Evolutionary conservation across 2,113 vertebrate species (phyloP).

Genomic region (Hippocampus mohnikei): DNA sequence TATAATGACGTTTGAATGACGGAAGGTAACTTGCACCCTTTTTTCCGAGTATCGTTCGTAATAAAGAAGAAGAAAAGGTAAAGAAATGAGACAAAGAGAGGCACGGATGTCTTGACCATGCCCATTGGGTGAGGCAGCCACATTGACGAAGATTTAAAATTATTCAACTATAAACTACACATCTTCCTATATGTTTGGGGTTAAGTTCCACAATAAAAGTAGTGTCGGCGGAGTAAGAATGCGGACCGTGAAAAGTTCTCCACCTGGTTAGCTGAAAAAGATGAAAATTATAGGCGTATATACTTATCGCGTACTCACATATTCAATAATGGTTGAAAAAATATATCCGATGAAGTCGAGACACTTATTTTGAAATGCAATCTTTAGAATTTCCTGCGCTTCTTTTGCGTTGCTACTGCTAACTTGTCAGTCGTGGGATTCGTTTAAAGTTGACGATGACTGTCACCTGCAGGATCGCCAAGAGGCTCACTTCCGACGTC

Average conservation of each 20-base stretch:
- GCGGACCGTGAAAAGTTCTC: neutral
- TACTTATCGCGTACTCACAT: neutral
- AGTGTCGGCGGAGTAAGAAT: neutral
- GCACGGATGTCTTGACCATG: conserved; percentile 53
- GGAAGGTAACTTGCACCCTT: neutral
- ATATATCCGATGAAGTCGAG: no score
- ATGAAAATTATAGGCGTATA: accelerated
- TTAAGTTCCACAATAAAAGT: neutral
- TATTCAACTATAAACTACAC: neutral
- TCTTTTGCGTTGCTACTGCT: accelerated
- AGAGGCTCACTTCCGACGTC: conserved; percentile 11
- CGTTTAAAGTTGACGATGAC: conserved; percentile 14
- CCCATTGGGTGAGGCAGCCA: conserved; percentile 51
- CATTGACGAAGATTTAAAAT: neutral
- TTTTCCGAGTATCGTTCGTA: neutral
- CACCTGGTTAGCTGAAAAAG: neutral
- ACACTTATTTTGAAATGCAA: conserved; percentile 45
- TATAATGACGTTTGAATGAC: neutral
- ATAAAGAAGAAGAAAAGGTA: neutral
- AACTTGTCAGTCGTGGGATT: conserved; percentile 34
- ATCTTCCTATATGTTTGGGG: neutral
- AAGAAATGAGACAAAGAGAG: conserved; percentile 18
- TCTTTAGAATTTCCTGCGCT: neutral
- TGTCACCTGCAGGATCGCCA: conserved; percentile 46
- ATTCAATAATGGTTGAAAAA: neutral